phyloP scores from a whole-genome alignment of 35 echinoderm and acorn worm genomes.

The Acanthaster planci region DNA sequence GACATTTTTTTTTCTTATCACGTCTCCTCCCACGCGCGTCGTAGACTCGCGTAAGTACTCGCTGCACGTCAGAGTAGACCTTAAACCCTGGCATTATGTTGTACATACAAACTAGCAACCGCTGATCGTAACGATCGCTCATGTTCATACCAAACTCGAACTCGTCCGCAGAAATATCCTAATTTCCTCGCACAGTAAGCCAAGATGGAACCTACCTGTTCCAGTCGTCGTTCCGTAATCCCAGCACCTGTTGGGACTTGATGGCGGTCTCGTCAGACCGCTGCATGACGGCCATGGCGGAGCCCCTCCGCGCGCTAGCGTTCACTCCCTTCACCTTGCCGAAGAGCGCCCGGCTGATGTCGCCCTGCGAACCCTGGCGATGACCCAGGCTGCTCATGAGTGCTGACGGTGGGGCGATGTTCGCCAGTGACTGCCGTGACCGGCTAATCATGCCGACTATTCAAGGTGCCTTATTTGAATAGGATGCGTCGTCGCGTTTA shows the following conservation, averaged over 20 bases:
- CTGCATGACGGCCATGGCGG: slow-evolving; percentile 91
- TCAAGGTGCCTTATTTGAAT: slow-evolving; percentile 19
- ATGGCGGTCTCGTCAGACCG: slow-evolving; percentile 62
- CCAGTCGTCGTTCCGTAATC: slow-evolving; percentile 89
- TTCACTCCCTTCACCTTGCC: slow-evolving; percentile 1
- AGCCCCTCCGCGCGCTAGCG: slow-evolving; percentile 51
- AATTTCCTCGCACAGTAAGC: background rate
- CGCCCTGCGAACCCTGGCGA: slow-evolving; percentile 20
- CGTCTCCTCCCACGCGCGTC: background rate
- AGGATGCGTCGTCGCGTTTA: background rate
- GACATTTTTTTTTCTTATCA: background rate
- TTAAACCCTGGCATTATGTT: background rate
- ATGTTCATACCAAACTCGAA: too few relatives aligned
- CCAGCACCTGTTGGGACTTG: slow-evolving; percentile 87
- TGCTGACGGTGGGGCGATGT: background rate
- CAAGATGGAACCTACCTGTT: slow-evolving; percentile 57
- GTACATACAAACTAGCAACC: background rate
- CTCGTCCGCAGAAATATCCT: too few relatives aligned
- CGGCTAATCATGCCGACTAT: background rate
- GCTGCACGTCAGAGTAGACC: background rate
- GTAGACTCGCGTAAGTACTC: background rate
- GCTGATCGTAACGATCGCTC: background rate
- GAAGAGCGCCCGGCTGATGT: slow-evolving; percentile 26
- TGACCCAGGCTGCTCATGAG: slow-evolving; percentile 8
- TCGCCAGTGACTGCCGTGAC: slow-evolving; percentile 16